Percentiles rank a stretch among this genome's conserved stretches.
phyloP scores from a whole-genome alignment of 2,888 invertebrate genomes.

The Torymus tubicola region DNA sequence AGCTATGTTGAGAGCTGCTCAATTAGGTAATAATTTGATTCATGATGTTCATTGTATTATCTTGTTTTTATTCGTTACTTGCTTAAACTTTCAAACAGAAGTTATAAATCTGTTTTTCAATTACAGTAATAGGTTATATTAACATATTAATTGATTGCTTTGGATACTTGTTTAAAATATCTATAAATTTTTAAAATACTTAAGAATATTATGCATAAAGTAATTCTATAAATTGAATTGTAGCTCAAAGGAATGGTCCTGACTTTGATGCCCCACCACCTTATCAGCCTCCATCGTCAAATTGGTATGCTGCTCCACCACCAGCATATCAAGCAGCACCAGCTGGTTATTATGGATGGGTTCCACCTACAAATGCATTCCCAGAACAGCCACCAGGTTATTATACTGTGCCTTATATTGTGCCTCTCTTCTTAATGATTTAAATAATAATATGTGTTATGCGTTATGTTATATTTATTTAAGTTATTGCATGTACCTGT shows the following conservation, averaged over 20 bases:
- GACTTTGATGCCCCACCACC: constrained; percentile 86
- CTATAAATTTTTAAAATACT: too few relatives aligned
- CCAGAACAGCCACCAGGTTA: constrained; percentile 78
- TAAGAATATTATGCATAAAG: not conserved
- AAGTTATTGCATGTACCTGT: constrained; percentile 26
- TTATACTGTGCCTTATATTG: constrained; percentile 4
- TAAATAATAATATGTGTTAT: too few relatives aligned
- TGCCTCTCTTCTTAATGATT: not conserved
- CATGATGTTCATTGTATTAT: too few relatives aligned
- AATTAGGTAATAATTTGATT: constrained; percentile 81
- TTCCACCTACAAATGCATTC: constrained; percentile 87
- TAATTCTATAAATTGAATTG: constrained; percentile 60
- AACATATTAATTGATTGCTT: too few relatives aligned
- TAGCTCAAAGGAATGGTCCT: constrained; percentile 81
- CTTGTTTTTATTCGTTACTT: too few relatives aligned
- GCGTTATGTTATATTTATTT: too few relatives aligned
- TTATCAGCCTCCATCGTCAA: constrained; percentile 86
- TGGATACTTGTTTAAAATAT: too few relatives aligned
- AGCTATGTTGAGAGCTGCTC: constrained; percentile 94
- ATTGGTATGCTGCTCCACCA: constrained; percentile 92
- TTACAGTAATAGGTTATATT: too few relatives aligned
- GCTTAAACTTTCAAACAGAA: too few relatives aligned
- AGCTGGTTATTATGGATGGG: constrained; percentile 95
- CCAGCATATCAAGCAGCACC: constrained; percentile 92
- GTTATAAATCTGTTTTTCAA: too few relatives aligned